Conservation (phyloP, 2,888 invertebrate genomes). For the Acrobasis repandana region DNA sequence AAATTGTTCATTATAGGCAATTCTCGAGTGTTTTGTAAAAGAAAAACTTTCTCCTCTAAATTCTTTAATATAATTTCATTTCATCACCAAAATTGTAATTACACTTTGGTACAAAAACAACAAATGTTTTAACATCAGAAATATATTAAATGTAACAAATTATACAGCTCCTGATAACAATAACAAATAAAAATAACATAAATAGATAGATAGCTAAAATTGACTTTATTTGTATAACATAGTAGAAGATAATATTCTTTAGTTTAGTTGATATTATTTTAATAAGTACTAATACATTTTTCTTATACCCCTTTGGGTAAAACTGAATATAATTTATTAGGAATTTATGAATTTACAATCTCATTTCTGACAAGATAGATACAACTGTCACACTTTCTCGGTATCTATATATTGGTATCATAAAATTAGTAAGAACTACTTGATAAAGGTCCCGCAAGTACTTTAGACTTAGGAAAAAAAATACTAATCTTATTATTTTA, state of each 20-base stretch:
- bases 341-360: constrained; percentile 26
- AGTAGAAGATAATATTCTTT: constrained; percentile 40
- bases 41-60: constrained; percentile 41
- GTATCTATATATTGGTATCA: constrained; percentile 46
- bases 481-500: constrained; percentile 44
- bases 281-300: constrained; percentile 25
- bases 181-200: constrained; percentile 45
- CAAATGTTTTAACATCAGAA: constrained; percentile 53
- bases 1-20: neutral
- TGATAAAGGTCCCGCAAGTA: constrained; percentile 74
- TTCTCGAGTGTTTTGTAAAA: constrained; percentile 12
- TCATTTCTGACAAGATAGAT: constrained; percentile 28
- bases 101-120: constrained; percentile 69
- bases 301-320: constrained; percentile 19
- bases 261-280: constrained; percentile 28
- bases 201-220: constrained; percentile 53
- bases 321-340: constrained; percentile 16
- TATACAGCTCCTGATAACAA: constrained; percentile 50
- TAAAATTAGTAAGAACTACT: constrained; percentile 54
- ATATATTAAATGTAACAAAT: constrained; percentile 52
- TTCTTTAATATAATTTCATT: constrained; percentile 51
- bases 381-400: constrained; percentile 39
- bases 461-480: constrained; percentile 57
- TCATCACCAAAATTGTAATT: constrained; percentile 60
- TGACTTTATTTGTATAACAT: constrained; percentile 51